Evolutionary conservation across 2,113 vertebrate species (phyloP), one percentile per base, ranked within the genome.

Genomic region (Turnix velox): DNA sequence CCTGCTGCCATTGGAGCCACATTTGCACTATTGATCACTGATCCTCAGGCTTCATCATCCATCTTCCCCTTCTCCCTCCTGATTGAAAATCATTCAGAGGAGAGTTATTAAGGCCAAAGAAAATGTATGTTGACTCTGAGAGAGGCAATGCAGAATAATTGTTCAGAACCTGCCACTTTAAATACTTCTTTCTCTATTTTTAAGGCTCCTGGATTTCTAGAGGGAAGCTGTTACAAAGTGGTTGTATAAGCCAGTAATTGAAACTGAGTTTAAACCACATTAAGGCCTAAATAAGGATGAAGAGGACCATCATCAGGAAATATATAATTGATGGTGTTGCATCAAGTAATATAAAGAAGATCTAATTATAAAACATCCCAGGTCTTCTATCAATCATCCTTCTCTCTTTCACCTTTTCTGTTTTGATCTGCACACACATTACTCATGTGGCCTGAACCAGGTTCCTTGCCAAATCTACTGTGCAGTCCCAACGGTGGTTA

Each of bases 401-500:
- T 77, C 80, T 86, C 66, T 75, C 24, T 0, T 73, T 94, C 75
- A 92, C 62, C 55, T 94, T 93, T 92, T 76, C 81, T 61, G 20
- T 76, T 93, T 69, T 24, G 25, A 49, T 91, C 42, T 51, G 5
- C 24, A 30, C 39, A 71, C 18, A 22, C 81, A 94, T 96, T 85
- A 89, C 35, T 95, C 71, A 91, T 15, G 20, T 1, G 9, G 63
- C 59, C 33, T 55, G 74, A 51, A 58, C 12, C 31, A 17, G 45
- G 42, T 89, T 71, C 45, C 62, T 72, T 14, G 35, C 19, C 1
- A 1, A 33, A 8, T 16, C 37, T 14, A 0, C 69, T 42, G 20
- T 0, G 0, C 23, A 10, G 25, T 84, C 22, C 68, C 1, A 0
- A 1, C 0, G 12, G 30, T 27, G 12, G 13, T 39, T 61, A 20